Evolutionary conservation across 2,797 vertebrate species (phyloP), one percentile per base, ranked within the genome.

Genomic region (Novumbra hubbsi): DNA sequence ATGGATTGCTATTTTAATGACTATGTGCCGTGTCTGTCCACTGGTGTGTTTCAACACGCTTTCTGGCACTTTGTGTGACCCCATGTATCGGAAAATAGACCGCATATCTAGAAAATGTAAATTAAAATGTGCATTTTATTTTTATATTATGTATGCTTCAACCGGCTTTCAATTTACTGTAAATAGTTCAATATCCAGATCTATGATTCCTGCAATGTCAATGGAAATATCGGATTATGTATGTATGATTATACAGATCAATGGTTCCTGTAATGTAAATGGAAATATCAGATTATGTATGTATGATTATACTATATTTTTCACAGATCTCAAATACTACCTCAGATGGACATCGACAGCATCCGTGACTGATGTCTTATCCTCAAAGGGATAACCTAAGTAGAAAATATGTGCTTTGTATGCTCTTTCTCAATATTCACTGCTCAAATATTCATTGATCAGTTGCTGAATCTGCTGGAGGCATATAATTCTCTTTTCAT

Each of bases 1-100:
- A 82, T 82, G 83, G 85, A 82, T 83, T 82, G 87, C 84, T 85
- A 81, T 86, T 89, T 89, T 89, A 90, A 90, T 90, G 84, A 90
- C 82, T 76, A 83, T 84, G 73, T 21, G 57, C 79, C 64, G 9
- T 24, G n/a, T 63, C 38, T 27, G 24, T 19, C 57, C 15, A 28
- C 38, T 41, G 7, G 68, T 69, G 27, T 21, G 24, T 21, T 69
- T 49, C 24, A 11, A 72, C 57, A 16, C 28, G 15, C 24, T 16
- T 9, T 34, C n/a, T 32, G 4, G 16, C 19, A 19, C 24, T 19
- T 11, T 38, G 1, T 17, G 2, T 66, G 28, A 8, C 64, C n/a
- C 64, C 5, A 66, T 16, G 32, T 38, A 34, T 32, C 6, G 3
- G 55, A 60, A 11, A 24, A 24, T 24, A 14, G 55, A 60, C 21